These are phyloP conservation scores for Agriotes lineatus DNA, from an alignment of 2,888 invertebrate species.

Conservation along the genomic window DNA sequence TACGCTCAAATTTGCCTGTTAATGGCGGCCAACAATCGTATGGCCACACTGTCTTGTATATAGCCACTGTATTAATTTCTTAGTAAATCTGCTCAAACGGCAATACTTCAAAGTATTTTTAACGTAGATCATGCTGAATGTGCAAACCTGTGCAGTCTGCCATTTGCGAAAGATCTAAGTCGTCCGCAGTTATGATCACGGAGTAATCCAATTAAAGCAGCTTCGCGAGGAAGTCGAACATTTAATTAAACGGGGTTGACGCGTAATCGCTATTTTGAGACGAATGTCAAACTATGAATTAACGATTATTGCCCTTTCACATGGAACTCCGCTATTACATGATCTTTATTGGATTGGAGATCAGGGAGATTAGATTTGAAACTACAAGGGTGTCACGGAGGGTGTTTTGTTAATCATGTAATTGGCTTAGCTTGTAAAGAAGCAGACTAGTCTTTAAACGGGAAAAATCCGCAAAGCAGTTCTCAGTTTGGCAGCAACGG, in stretches of 20 bases:
- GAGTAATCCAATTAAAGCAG: constrained; percentile 12
- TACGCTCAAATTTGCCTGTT: too few species aligned
- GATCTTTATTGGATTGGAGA: constrained; percentile 17
- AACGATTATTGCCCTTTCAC: constrained; percentile 14
- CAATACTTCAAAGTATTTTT: too few species aligned
- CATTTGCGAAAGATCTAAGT: too few species aligned
- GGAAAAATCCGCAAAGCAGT: background rate
- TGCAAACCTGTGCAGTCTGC: too few species aligned
- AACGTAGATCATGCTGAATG: too few species aligned
- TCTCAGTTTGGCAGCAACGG: background rate
- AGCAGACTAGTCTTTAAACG: background rate
- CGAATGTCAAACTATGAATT: constrained; percentile 20
- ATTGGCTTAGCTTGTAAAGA: background rate
- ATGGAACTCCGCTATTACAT: constrained; percentile 9
- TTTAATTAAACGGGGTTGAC: constrained; percentile 20
- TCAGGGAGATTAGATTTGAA: constrained; percentile 3
- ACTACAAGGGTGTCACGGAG: too few species aligned
- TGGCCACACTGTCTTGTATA: too few species aligned
- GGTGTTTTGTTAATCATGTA: background rate
- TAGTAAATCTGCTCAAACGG: too few species aligned
- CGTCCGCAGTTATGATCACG: constrained; percentile 4
- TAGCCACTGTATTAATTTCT: too few species aligned
- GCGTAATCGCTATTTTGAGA: constrained; percentile 20
- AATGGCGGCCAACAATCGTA: too few species aligned
- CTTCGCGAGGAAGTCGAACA: constrained; percentile 14